Evolutionary conservation across 2,797 vertebrate genomes (phyloP), one percentile per base, ranked within the genome.

Genomic region (Labroides dimidiatus): DNA sequence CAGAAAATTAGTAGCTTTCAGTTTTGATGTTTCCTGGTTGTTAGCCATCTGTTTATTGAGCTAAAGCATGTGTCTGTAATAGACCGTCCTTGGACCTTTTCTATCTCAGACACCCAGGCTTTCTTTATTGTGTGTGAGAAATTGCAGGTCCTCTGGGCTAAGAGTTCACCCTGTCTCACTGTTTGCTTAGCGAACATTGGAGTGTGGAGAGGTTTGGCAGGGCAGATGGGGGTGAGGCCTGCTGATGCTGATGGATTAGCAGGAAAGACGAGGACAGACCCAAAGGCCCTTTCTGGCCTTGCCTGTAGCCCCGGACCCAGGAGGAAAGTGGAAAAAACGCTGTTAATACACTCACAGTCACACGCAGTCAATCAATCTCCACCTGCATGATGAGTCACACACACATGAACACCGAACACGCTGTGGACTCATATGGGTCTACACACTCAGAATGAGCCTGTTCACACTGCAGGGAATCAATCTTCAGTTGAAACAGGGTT

Each of bases 181-280:
- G 49, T 86, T 86, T 80, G 77, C 54, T 67, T 42, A 24, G 64
- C 66, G 69, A 68, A 78, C 63, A 51, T 16, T 83, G 67, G 72
- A 66, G 69, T 71, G 60, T 64, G 76, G 65, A 65, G 73, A 77
- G 58, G 53, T 75, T 72, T 80, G 67, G 68, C 45, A 64, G 63
- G 64, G 21, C 21, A 36, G 53, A 54, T 50, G 51, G 10, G 19
- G 64, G 67, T 27, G 43, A 24, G 53, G n/a, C 56, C 61, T 47
- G n/a, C 44, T 69, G 77, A 82, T 72, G 76, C 77, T 90, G 88
- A 91, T 89, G 86, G 86, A 91, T 90, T 76, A 83, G 69, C 30
- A 61, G 69, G 70, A 63, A 72, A 55, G 73, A 77, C 6, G 72
- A 79, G 69, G 73, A 81, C 68, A 53, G 63, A 50, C 82, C 69